Evolutionary conservation across 2,888 invertebrate species (phyloP), one percentile per base, ranked within the genome.

Genomic region (Alcis repandata): DNA sequence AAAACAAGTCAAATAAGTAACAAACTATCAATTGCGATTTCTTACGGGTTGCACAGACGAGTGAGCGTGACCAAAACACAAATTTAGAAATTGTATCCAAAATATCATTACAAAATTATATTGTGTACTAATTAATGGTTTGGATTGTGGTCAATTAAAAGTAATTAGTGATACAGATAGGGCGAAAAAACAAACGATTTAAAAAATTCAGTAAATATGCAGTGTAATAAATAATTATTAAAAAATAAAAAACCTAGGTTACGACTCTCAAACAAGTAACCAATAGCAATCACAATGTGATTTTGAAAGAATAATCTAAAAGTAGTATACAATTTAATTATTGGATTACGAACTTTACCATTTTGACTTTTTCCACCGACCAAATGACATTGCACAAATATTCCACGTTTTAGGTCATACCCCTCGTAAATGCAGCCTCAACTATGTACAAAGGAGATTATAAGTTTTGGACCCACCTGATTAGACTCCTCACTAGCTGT

Each of bases 401-500:
- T 19, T 27, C 27, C 10, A 17, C 27, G 22, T 53, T 38, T 40
- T 27, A 64, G 43, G 70, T 66, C 54, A 56, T 57, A 58, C 52
- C 46, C 59, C 64, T 69, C 72, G 69, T 64, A 46, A 27, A 49
- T 67, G 68, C 57, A 71, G 66, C 71, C 68, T 58, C 54, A 41
- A 64, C 72, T 79, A 69, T 76, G 36, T 67, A 69, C 64, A 73
- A 43, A 53, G 75, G 70, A 71, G 59, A 71, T 83, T 81, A 86
- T 54, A 86, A 72, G 75, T 85, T 83, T 80, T 79, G 73, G 71
- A 87, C 88, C 89, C 87, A 91, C 89, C 89, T 87, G 69, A 85
- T 76, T 71, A 86, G 70, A 61, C 63, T 80, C 70, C 79, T 76
- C 70, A 87, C 79, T 71, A 76, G 70, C 64, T 79, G 84, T 82